Base-by-base conservation (phyloP, 2,888 invertebrate species). In the Melieria crassipennis region DNA sequence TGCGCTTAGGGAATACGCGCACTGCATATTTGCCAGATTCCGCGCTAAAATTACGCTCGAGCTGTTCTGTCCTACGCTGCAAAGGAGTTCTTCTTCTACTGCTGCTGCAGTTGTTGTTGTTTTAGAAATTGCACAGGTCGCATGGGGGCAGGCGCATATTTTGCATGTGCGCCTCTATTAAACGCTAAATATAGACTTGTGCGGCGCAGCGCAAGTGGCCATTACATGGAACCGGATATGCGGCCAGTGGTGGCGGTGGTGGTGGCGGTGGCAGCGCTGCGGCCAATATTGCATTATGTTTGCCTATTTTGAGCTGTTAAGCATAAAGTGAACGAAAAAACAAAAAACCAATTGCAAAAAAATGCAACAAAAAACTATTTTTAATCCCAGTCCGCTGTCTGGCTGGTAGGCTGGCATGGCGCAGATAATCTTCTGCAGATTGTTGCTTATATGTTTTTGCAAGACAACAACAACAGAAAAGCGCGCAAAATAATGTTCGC, bases 191-290 rank as follows among this genome's bases (percentile, higher is more conserved):
- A 61, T 69, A 66, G 57, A 60, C 42, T 46, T 10, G 55, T 46
- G 16, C 71, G 67, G n/a, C 71, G 30, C 30, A 30, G 68, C 78
- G 67, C 69, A 74, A 72, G 66, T 70, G 74, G 66, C 74, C 73
- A 76, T 76, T 77, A 74, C 76, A 73, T 78, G 77, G 78, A 80
- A 83, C 83, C 83, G 83, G 84, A 84, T 84, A 84, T 83, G 81
- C 81, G 79, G 30, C 30, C 30, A 30, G 30, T 30, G 30, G 30
- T 30, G 16, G 30, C 2, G 16, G 46, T 16, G 57, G 45, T 45
- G 45, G 16, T 45, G 45, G 60, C 45, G 60, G 56, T 43, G 64
- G 43, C 4, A 58, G 13, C 9, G 13, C n/a, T 11, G 7, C 1
- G 5, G 45, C 45, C 11, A 10, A 67, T 50, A 67, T 52, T 61